Base-by-base conservation (phyloP, 92 coral and sea anemone genomes). In the Zoanthus sociatus region DNA sequence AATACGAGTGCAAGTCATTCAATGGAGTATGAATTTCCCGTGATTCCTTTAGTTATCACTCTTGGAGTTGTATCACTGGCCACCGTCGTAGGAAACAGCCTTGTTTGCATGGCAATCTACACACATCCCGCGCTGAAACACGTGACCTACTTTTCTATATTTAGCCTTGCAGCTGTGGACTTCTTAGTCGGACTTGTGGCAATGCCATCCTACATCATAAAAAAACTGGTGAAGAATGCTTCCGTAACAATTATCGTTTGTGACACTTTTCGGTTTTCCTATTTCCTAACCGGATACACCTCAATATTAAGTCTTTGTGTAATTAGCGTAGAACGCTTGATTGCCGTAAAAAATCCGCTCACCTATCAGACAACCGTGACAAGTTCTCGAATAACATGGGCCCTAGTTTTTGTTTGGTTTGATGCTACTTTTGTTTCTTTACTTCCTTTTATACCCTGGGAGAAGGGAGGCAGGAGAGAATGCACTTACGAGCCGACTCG, bases 281-380 rank as follows among this genome's bases (percentile, higher is more conserved):
- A 97, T 87, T 97, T 97, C 87, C 88, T 97, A 72, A 93, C 97
- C 33, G 98, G 98, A 53, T 97, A 97, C 76, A 97, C 99, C 0
- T 97, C 99, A 7, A 91, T 97, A 21, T 88, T 97, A 73, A 97
- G 99, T 72, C 87, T 97, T 55, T 92, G 90, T 54, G 96, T 96
- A 2, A 97, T 97, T 84, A 97, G 99, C 42, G 87, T 95, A 9
- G 99, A 97, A 71, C 94, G 99, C 71, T 92, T 95, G 84, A 84
- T 97, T 76, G 98, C 98, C 16, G 89, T 97, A 12, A 92, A 83
- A 86, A 93, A 84, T 64, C 97, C 99, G 88, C 95, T 97, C 90
- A 85, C 88, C 47, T 92, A 97, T 64, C 76, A 84, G 61, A 91
- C 91, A 70, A 90, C 88, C 63, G 95, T 92, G 30, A 92, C 99